A percentile compares a stretch with the other conserved stretches of the same genome.
Evolutionary conservation across 2,888 invertebrate genomes (phyloP).

Genomic region (Spilarctia lutea): DNA sequence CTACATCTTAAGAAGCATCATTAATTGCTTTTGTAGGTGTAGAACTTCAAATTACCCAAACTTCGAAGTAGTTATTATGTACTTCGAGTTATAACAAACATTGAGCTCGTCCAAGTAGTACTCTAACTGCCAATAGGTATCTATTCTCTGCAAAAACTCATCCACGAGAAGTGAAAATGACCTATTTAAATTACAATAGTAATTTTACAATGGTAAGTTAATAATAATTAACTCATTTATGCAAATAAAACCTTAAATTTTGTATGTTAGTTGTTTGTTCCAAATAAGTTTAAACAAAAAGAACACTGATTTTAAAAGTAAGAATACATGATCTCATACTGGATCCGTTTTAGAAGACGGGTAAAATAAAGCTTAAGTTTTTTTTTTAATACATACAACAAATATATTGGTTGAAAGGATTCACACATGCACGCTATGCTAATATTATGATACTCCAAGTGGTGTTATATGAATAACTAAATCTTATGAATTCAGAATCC

Average conservation of each 20-base stretch:
- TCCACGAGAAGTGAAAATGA: background rate
- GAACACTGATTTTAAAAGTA: background rate
- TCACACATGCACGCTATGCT: background rate
- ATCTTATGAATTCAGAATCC: background rate
- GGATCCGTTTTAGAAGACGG: conserved; percentile 16
- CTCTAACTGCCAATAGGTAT: background rate
- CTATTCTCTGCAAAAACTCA: background rate
- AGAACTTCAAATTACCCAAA: conserved; percentile 58
- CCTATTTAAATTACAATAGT: background rate
- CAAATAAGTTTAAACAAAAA: background rate
- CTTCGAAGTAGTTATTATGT: conserved; percentile 35
- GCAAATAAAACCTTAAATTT: conserved; percentile 7
- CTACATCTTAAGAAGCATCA: conserved; percentile 53
- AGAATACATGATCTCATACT: background rate
- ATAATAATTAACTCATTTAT: conserved; percentile 1
- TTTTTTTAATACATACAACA: conserved; percentile 2
- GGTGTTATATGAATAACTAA: background rate
- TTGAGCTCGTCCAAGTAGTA: conserved; percentile 1
- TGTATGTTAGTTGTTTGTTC: background rate
- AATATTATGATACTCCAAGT: background rate
- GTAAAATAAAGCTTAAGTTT: conserved; percentile 12
- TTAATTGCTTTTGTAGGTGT: conserved; percentile 73
- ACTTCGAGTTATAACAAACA: conserved; percentile 14
- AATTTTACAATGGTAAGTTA: too few relatives aligned
- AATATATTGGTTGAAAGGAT: background rate